These are phyloP conservation scores for Bombyx mori DNA, from an alignment of 1,140 invertebrate species.

Conservation along the genomic window DNA sequence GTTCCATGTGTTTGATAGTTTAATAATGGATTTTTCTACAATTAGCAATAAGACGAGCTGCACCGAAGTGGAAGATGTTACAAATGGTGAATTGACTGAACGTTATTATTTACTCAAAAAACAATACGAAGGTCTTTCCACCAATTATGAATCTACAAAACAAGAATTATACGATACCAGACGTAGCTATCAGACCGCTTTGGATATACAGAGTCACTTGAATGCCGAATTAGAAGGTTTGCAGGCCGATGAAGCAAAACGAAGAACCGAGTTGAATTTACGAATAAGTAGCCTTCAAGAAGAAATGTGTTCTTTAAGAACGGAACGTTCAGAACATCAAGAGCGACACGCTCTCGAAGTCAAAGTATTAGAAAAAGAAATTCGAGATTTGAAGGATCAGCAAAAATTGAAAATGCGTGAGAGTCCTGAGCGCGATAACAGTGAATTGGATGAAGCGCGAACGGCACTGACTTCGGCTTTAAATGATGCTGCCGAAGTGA, in stretches of 20 bases:
- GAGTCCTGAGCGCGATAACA: slow-evolving; percentile 41
- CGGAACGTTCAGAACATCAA: slow-evolving; percentile 34
- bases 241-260: slow-evolving; percentile 47
- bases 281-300: slow-evolving; percentile 46
- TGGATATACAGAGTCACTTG: slow-evolving; percentile 60
- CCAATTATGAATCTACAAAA: slow-evolving; percentile 49
- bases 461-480: slow-evolving; percentile 26
- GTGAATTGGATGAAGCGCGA: slow-evolving; percentile 46
- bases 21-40: slow-evolving; percentile 56
- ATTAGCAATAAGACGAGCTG: slow-evolving; percentile 55
- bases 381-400: slow-evolving; percentile 46
- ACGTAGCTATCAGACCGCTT: slow-evolving; percentile 55
- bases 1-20: background rate
- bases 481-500: slow-evolving; percentile 34
- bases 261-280: slow-evolving; percentile 34
- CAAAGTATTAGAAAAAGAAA: slow-evolving; percentile 41
- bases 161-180: slow-evolving; percentile 61
- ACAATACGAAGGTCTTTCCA: slow-evolving; percentile 51
- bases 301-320: slow-evolving; percentile 42
- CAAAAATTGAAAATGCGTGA: slow-evolving; percentile 25
- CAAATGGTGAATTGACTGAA: slow-evolving; percentile 49
- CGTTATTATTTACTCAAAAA: slow-evolving; percentile 56
- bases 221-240: slow-evolving; percentile 54
- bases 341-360: slow-evolving; percentile 41
- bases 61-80: slow-evolving; percentile 47